Evolutionary conservation across 2,888 invertebrate species (phyloP).

Genomic region (Orthosia gracilis): DNA sequence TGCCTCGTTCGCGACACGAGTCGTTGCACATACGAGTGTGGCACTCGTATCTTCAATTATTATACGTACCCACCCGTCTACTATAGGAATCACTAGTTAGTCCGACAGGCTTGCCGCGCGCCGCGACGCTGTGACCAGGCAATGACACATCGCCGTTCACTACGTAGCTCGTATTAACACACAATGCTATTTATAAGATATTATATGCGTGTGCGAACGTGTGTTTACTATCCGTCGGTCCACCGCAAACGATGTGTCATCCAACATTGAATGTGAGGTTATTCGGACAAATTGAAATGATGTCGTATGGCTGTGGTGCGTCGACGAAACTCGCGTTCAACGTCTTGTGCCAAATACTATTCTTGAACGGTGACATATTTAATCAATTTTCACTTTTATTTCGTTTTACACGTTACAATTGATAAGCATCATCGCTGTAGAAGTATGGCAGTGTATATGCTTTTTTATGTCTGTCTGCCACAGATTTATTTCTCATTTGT

Average conservation of each 20-base stretch:
- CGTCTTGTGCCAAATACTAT: constrained; percentile 76
- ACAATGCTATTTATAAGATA: constrained; percentile 88
- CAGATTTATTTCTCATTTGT: constrained; percentile 21
- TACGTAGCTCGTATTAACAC: constrained; percentile 87
- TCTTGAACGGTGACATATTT: constrained; percentile 67
- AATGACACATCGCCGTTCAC: constrained; percentile 85
- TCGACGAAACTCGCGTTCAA: constrained; percentile 59
- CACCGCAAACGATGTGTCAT: constrained; percentile 88
- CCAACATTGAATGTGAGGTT: constrained; percentile 85
- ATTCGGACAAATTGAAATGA: constrained; percentile 82
- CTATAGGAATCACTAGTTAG: constrained; percentile 69
- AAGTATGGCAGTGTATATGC: constrained; percentile 14
- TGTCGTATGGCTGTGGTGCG: constrained; percentile 67
- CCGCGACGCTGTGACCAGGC: constrained; percentile 77
- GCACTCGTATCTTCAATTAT: constrained; percentile 77
- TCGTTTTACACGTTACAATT: constrained; percentile 44
- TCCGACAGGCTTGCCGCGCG: constrained; percentile 68
- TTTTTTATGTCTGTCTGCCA: constrained; percentile 17
- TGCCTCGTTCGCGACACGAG: constrained; percentile 71
- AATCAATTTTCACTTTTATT: constrained; percentile 69
- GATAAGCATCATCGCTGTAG: constrained; percentile 28
- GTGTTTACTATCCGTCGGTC: constrained; percentile 88
- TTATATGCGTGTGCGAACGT: constrained; percentile 84
- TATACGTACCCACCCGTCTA: constrained; percentile 80
- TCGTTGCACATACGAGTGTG: constrained; percentile 78